phyloP scores from a whole-genome alignment of 2,888 invertebrate genomes.

The Octodonta nipae region DNA sequence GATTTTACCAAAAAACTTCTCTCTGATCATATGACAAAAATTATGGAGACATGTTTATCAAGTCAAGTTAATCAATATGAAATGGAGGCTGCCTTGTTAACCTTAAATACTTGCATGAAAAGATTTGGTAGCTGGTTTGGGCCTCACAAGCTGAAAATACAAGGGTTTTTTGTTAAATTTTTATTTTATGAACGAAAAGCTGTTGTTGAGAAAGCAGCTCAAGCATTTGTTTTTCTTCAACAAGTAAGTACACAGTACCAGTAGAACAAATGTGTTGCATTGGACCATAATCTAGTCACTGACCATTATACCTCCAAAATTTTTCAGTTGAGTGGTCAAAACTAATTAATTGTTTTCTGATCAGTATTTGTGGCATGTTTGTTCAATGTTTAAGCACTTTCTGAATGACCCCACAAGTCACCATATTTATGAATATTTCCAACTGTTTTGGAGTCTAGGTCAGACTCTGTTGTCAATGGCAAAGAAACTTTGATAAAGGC shows the following conservation, averaged over 20 bases:
- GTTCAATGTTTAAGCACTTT: too few species aligned
- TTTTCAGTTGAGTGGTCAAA: too few species aligned
- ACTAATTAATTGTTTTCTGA: too few species aligned
- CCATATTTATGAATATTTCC: too few species aligned
- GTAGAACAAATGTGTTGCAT: too few species aligned
- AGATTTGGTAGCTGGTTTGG: conserved; percentile 17
- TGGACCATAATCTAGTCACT: too few species aligned
- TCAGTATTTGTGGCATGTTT: too few species aligned
- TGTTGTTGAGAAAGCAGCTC: conserved; percentile 15
- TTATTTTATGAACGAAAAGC: conserved; percentile 13
- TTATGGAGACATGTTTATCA: conserved; percentile 17
- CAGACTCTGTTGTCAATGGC: too few species aligned
- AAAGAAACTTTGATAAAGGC: too few species aligned
- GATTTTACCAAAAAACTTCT: conserved; percentile 19
- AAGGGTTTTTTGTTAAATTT: conserved; percentile 14
- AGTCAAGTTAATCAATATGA: conserved; percentile 11
- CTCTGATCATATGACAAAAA: conserved; percentile 17
- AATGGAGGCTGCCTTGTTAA: conserved; percentile 12
- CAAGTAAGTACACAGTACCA: conserved; percentile 12
- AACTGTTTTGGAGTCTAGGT: too few species aligned
- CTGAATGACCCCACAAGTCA: too few species aligned
- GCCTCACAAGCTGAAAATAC: conserved; percentile 15
- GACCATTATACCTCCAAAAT: too few species aligned
- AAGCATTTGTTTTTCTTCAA: conserved; percentile 17
- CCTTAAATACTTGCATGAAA: conserved; percentile 15